A percentile compares a stretch with the other conserved stretches of the same genome.
phyloP scores from a whole-genome alignment of 2,113 vertebrate genomes.

The Plotosus lineatus region DNA sequence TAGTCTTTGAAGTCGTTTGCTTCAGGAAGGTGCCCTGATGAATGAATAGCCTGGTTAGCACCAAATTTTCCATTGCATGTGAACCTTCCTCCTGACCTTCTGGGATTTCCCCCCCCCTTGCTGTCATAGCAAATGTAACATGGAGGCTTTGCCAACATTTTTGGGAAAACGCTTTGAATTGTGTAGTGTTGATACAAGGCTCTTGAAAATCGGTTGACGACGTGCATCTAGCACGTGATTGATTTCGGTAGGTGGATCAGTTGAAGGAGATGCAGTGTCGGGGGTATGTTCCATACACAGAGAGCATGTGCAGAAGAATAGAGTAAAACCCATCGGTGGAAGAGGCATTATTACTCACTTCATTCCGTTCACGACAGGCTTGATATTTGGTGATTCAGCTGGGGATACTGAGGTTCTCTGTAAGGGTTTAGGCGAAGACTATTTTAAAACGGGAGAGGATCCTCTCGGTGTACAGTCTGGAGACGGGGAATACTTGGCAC shows the following conservation, averaged over 20 bases:
- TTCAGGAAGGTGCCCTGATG: background rate
- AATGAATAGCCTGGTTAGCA: background rate
- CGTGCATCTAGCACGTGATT: background rate
- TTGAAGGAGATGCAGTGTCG: background rate
- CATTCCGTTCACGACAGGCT: too few relatives aligned
- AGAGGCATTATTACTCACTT: background rate
- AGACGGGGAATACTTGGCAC: conserved; percentile 23
- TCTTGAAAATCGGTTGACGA: background rate
- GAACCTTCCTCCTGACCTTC: background rate
- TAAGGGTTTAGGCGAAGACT: background rate
- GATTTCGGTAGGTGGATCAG: background rate
- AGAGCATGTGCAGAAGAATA: background rate
- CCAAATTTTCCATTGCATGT: background rate
- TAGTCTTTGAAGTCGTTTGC: too few relatives aligned
- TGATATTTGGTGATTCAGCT: background rate
- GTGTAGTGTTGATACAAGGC: background rate
- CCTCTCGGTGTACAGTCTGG: conserved; percentile 5
- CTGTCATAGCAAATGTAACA: background rate
- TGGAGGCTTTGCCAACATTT: background rate
- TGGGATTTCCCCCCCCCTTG: background rate
- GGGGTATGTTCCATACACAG: background rate
- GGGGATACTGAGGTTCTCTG: background rate
- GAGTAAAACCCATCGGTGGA: background rate
- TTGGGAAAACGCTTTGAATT: background rate
- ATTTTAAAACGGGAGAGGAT: conserved; percentile 6